Evolutionary conservation across 2,797 vertebrate species (phyloP).

Genomic region (Paedocypris micromegethes): DNA sequence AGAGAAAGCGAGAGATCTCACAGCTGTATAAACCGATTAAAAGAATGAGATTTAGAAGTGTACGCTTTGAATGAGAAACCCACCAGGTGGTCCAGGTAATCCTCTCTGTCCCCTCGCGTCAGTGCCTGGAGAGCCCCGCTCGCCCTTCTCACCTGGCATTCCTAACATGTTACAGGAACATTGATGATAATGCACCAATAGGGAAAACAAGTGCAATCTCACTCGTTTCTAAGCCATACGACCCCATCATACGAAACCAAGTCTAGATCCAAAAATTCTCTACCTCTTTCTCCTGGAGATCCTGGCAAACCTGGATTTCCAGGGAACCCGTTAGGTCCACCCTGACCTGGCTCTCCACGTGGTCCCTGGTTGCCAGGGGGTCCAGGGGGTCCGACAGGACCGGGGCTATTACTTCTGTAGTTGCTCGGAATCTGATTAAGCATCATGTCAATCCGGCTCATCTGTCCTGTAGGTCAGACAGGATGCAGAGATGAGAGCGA

Average conservation of each 20-base stretch:
- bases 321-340: slow-evolving; percentile 87
- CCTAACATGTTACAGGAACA: slow-evolving; percentile 63
- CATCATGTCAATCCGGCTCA: slow-evolving; percentile 91
- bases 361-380: slow-evolving; percentile 77
- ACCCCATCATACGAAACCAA: no score
- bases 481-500: no score
- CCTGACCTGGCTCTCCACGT: slow-evolving; percentile 85
- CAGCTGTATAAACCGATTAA: no score
- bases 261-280: neutral
- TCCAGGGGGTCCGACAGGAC: slow-evolving; percentile 85
- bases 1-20: no score
- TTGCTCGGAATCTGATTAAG: slow-evolving; percentile 96
- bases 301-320: slow-evolving; percentile 87
- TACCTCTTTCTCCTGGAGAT: slow-evolving; percentile 88
- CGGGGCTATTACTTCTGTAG: slow-evolving; percentile 85
- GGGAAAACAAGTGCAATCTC: no score
- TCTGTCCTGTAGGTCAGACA: slow-evolving; percentile 75
- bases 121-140: slow-evolving; percentile 76
- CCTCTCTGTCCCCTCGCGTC: slow-evolving; percentile 87
- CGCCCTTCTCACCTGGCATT: slow-evolving; percentile 89
- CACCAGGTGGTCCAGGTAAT: slow-evolving; percentile 83
- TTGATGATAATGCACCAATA: neutral
- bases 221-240: no score
- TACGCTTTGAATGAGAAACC: slow-evolving; percentile 37
- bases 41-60: no score